phyloP scores from a whole-genome alignment of 2,113 vertebrate genomes.

The Ceratotherium simum region DNA sequence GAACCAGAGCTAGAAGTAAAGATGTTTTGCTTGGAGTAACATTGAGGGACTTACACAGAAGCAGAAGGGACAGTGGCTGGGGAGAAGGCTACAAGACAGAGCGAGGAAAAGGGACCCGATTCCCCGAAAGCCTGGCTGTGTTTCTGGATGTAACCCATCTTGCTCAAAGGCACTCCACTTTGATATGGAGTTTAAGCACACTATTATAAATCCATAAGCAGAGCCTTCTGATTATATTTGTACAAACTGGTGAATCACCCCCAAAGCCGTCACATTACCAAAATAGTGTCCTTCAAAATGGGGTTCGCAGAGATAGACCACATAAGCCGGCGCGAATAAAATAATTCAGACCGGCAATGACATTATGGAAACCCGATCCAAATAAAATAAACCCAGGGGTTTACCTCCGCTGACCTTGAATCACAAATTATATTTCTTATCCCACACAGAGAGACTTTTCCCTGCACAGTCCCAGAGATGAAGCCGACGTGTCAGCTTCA shows the following conservation, averaged over 20 bases:
- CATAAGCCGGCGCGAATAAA: background rate
- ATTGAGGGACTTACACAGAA: background rate
- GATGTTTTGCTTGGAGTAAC: background rate
- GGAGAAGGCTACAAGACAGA: background rate
- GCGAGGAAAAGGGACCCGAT: accelerated
- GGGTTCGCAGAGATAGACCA: background rate
- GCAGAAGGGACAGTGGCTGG: background rate
- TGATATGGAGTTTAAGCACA: accelerated
- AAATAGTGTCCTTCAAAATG: background rate
- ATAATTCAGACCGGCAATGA: background rate
- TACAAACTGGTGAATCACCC: background rate
- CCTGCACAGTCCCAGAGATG: background rate
- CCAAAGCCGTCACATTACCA: background rate
- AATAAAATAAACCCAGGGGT: slow-evolving; percentile 56
- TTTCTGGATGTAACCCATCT: background rate
- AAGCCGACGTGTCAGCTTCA: background rate
- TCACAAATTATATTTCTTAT: slow-evolving; percentile 46
- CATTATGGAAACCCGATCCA: background rate
- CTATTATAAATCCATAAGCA: background rate
- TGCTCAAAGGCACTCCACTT: background rate
- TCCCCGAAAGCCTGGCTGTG: background rate
- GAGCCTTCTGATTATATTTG: background rate
- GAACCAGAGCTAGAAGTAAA: background rate
- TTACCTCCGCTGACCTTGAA: background rate
- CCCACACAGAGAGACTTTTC: background rate